These are phyloP conservation scores for Petrocephalus microphthalmus DNA, from an alignment of 2,113 vertebrate genomes.

Conservation along the genomic window DNA sequence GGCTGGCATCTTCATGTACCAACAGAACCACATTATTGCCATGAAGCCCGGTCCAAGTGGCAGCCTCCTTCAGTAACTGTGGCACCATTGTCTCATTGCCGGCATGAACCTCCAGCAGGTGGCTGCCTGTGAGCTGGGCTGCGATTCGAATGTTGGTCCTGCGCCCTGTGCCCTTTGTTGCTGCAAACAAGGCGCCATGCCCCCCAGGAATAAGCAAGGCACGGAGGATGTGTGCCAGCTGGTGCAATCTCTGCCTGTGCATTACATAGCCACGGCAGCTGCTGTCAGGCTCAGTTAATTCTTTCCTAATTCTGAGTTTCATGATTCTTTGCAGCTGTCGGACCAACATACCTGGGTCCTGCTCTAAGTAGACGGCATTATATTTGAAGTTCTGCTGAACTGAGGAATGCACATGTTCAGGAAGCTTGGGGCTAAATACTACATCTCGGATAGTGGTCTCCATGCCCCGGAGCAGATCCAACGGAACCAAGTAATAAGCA, in stretches of 20 bases:
- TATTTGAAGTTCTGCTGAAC: slow-evolving; percentile 31
- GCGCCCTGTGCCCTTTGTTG: slow-evolving; percentile 59
- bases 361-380: slow-evolving; percentile 51
- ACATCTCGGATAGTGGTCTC: slow-evolving; percentile 32
- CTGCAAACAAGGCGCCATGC: slow-evolving; percentile 61
- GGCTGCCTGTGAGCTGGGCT: slow-evolving; percentile 46
- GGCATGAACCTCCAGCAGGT: slow-evolving; percentile 56
- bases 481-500: slow-evolving; percentile 16
- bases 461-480: slow-evolving; percentile 38
- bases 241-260: slow-evolving; percentile 52
- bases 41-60: slow-evolving; percentile 45
- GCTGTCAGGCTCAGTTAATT: neutral
- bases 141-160: slow-evolving; percentile 61
- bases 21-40: slow-evolving; percentile 54
- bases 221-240: slow-evolving; percentile 63
- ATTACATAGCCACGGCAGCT: slow-evolving; percentile 33
- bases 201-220: slow-evolving; percentile 59
- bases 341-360: slow-evolving; percentile 42
- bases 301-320: slow-evolving; percentile 34
- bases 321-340: slow-evolving; percentile 44
- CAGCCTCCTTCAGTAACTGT: slow-evolving; percentile 54
- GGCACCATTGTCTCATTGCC: slow-evolving; percentile 45
- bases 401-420: neutral
- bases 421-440: slow-evolving; percentile 57
- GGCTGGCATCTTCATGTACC: slow-evolving; percentile 51